These are phyloP conservation scores for Oedothorax gibbosus DNA, from an alignment of 1,140 invertebrate genomes.

Conservation along the genomic window DNA sequence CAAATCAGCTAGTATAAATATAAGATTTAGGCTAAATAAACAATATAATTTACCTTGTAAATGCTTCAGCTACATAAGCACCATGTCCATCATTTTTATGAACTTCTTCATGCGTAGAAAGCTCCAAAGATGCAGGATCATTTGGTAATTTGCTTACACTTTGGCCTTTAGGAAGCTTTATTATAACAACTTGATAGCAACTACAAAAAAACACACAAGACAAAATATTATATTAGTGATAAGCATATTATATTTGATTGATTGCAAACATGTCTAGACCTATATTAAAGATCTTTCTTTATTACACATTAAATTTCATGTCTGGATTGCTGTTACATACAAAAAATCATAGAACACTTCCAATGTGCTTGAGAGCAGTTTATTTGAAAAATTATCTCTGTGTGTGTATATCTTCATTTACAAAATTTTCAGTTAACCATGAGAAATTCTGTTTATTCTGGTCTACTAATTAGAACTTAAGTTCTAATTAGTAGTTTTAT, in stretches of 20 bases:
- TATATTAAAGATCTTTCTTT: neutral
- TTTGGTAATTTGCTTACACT: constrained; percentile 47
- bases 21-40: constrained; percentile 38
- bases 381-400: no score
- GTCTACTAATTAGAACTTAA: no score
- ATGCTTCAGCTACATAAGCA: constrained; percentile 63
- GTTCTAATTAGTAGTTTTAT: no score
- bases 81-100: constrained; percentile 56
- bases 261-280: no score
- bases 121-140: constrained; percentile 24
- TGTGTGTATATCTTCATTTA: no score
- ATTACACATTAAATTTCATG: neutral
- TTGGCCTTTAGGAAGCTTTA: constrained; percentile 61
- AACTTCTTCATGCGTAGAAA: constrained; percentile 61
- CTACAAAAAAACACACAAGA: constrained; percentile 14
- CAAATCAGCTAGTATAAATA: neutral
- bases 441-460: no score
- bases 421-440: no score
- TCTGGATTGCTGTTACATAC: neutral
- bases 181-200: constrained; percentile 63
- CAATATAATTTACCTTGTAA: constrained; percentile 51
- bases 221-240: neutral
- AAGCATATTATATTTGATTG: neutral
- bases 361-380: no score
- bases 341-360: no score